Base-by-base conservation (phyloP, 53 echinoderm and acorn worm species). In the Patiria pectinifera region DNA sequence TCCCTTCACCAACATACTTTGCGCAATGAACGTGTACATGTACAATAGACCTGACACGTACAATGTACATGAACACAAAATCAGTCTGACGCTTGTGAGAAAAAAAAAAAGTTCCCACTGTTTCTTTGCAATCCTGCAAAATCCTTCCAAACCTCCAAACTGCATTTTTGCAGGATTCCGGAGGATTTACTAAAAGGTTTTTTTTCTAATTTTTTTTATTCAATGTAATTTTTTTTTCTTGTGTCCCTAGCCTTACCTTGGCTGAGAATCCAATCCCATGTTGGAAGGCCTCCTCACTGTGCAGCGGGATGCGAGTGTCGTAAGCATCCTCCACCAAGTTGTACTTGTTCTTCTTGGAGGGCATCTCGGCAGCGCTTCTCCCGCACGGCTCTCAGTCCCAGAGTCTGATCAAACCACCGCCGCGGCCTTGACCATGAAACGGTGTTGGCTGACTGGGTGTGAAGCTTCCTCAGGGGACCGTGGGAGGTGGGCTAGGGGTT, bases 241-340 rank as follows among this genome's bases (percentile, higher is more conserved):
- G 18, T 74, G 10, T n/a, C n/a, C 24, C 18, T 4, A 9, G 12
- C 4, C 91, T 93, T 80, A 98, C 99, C 96, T 98, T 98, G 45
- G 99, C 99, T 84, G 97, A 95, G 75, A 98, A 98, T 71, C 91
- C 78, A 61, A 98, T 94, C 14, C 99, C 99, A 94, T 98, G 99
- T 63, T 97, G 97, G 84, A 98, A 98, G 2, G 99, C 99, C 78
- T 98, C 99, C 49, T 98, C 99, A 69, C 96, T 98, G 75, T 98
- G 97, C 6, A 98, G 94, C 11, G 99, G 99, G 71, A 98, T 97
- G 47, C 99, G 92, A 14, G 99, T 97, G 59, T 98, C 99, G 71
- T 97, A 98, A 23, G 99, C 96, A 85, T 98, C 99, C 89, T 98
- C 99, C 48, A 98, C 99, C 35, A 98, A 82, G 82, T 98, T 98